Conservation (phyloP, 2,888 invertebrate genomes). For the Agonopterix heracliana region DNA sequence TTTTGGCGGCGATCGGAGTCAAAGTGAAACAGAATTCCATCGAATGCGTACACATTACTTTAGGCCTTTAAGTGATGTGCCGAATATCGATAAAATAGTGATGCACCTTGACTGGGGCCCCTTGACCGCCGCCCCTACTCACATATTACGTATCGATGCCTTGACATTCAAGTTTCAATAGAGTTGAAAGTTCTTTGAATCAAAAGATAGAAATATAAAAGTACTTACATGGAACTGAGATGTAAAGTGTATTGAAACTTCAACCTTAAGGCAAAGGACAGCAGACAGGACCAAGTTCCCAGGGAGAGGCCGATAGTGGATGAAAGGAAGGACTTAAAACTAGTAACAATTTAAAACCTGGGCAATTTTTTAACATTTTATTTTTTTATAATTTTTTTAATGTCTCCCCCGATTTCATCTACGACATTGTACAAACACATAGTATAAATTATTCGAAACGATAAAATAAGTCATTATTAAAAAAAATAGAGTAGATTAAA, state of each 20-base stretch:
- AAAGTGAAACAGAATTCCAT: slow-evolving; percentile 53
- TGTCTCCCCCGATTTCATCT: slow-evolving; percentile 64
- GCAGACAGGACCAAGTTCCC: slow-evolving; percentile 47
- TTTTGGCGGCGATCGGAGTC: slow-evolving; percentile 54
- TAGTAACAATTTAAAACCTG: slow-evolving; percentile 58
- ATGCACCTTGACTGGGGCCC: slow-evolving; percentile 60
- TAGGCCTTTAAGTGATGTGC: slow-evolving; percentile 70
- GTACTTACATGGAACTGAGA: too few relatives aligned
- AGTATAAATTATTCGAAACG: slow-evolving; percentile 74
- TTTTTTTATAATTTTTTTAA: slow-evolving; percentile 71
- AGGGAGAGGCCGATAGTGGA: slow-evolving; percentile 49
- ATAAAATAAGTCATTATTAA: slow-evolving; percentile 73
- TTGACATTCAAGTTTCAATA: slow-evolving; percentile 35
- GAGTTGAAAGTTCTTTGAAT: too few relatives aligned
- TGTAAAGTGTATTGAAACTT: slow-evolving; percentile 31
- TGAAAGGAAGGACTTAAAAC: slow-evolving; percentile 34
- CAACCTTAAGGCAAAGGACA: slow-evolving; percentile 44
- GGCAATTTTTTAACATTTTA: slow-evolving; percentile 65
- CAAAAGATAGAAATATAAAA: background rate
- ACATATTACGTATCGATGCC: slow-evolving; percentile 37
- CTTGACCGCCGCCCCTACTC: slow-evolving; percentile 59
- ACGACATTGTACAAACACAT: slow-evolving; percentile 72
- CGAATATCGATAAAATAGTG: slow-evolving; percentile 56
- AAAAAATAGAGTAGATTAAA: slow-evolving; percentile 70
- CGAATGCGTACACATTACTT: slow-evolving; percentile 63